Conservation (phyloP, 2,797 vertebrate genomes). For the Acipenser ruthenus region DNA sequence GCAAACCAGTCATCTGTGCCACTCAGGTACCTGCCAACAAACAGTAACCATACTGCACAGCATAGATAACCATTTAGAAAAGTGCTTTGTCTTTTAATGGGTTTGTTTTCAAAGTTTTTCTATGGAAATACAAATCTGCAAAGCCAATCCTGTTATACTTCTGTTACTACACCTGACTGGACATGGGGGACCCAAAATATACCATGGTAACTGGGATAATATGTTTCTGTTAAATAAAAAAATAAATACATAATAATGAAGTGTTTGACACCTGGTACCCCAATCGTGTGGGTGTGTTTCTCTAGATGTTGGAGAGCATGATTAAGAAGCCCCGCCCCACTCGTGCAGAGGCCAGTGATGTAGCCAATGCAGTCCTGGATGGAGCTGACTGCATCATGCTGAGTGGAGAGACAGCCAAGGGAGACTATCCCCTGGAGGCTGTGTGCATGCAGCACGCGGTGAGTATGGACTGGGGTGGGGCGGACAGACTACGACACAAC, state of each 20-base stretch:
- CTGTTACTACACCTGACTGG: not conserved
- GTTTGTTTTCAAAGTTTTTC: too few relatives aligned
- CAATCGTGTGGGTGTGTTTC: not conserved
- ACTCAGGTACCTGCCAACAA: constrained; percentile 69
- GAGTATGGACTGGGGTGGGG: constrained; percentile 32
- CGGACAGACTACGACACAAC: not conserved
- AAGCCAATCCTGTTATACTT: not conserved
- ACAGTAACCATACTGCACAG: not conserved
- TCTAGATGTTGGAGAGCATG: constrained; percentile 97
- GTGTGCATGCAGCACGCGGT: constrained; percentile 95
- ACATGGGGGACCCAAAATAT: not conserved
- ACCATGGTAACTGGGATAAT: too few relatives aligned
- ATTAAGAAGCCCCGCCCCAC: constrained; percentile 95
- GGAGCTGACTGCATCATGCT: constrained; percentile 86
- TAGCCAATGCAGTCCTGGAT: constrained; percentile 65
- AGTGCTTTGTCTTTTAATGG: not conserved
- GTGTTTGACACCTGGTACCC: too few relatives aligned
- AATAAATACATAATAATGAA: constrained; percentile 26
- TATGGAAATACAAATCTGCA: too few relatives aligned
- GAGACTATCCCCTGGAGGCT: constrained; percentile 92
- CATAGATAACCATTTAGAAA: too few relatives aligned
- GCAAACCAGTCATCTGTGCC: constrained; percentile 94
- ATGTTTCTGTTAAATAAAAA: not conserved
- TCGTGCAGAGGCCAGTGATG: constrained; percentile 83
- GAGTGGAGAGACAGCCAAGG: constrained; percentile 91